Base-by-base conservation (phyloP, 2,113 vertebrate genomes). In the Sigmodon hispidus region DNA sequence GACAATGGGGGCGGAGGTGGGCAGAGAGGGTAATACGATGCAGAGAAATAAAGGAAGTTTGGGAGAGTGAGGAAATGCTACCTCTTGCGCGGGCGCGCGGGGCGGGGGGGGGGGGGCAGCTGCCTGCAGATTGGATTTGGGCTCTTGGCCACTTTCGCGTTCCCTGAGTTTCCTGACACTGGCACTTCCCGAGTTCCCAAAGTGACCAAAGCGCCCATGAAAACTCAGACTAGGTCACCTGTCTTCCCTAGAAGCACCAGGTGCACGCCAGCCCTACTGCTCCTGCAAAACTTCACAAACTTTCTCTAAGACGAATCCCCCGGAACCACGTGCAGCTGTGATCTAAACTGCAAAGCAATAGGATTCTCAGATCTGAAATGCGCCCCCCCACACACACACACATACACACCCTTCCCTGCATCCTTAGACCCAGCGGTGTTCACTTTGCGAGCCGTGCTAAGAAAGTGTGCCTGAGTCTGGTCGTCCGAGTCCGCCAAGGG, bases 1-100 rank as follows among this genome's bases (percentile, higher is more conserved):
- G 96, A 96, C 96, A 93, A 94, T 95, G 87, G 96, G 70, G 76
- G n/a, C n/a, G n/a, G n/a, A n/a, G 93, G 65, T 85, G 93, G 95
- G 93, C 80, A 3, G 29, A 43, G 89, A 63, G 89, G 75, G 96
- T 92, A 95, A 97, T 95, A 96, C 29, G 80, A 96, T 93, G 90
- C 96, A 79, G 61, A 86, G 80, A 96, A 97, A 85, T 85, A 94
- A 97, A 97, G 97, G 89, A 87, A 95, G 95, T 57, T 94, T 10
- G 12, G 40, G 43, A 89, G 48, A 94, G 89, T 12, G 8, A 52
- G 59, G 94, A 85, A 1, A 72, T 6, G 43, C 55, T 36, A 55
- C 52, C 80, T 61, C 72, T 80, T 12, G 29, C n/a, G n/a, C n/a
- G 55, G 55, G 55, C 2, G 55, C 8, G 55, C 9, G 55, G 16